Conservation (phyloP, 2,888 invertebrate species). For the Drosophila lacicola region DNA sequence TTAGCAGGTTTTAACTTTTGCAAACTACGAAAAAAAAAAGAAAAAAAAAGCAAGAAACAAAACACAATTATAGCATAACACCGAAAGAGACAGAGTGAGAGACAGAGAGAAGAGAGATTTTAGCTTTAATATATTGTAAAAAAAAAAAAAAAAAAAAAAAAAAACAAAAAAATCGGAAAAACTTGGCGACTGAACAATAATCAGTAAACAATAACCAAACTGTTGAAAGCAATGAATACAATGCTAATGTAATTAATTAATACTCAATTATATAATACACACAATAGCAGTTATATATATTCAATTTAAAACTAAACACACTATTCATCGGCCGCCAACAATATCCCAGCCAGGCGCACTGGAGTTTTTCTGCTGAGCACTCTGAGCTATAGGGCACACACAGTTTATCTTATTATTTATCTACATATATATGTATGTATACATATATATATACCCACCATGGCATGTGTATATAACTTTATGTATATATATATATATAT, state of each 20-base stretch:
- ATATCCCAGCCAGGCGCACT: slow-evolving; percentile 11
- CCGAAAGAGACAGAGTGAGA: slow-evolving; percentile 2
- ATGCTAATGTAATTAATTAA: slow-evolving; percentile 9
- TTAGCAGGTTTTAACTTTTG: slow-evolving; percentile 27
- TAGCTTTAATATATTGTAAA: slow-evolving; percentile 17
- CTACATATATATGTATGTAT: neutral
- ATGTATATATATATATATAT: neutral
- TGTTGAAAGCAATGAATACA: slow-evolving; percentile 1
- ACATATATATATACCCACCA: neutral
- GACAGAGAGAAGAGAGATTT: slow-evolving; percentile 23
- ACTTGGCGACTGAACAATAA: slow-evolving; percentile 3
- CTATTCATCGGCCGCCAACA: too few species aligned
- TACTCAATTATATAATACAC: slow-evolving; percentile 15
- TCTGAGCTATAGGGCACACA: slow-evolving; percentile 38
- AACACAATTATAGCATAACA: slow-evolving; percentile 5
- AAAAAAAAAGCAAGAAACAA: neutral
- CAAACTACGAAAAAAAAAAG: neutral
- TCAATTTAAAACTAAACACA: too few species aligned
- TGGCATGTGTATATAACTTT: too few species aligned
- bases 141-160: neutral
- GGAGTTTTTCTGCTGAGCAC: slow-evolving; percentile 34
- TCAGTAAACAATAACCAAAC: neutral
- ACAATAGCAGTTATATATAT: neutral
- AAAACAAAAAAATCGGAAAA: neutral
- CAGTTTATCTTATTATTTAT: slow-evolving; percentile 2